Percentiles rank a stretch among this genome's conserved stretches.
These are phyloP conservation scores for Pao palembangensis DNA, from an alignment of 2,113 vertebrate genomes.

Conservation along the genomic window DNA sequence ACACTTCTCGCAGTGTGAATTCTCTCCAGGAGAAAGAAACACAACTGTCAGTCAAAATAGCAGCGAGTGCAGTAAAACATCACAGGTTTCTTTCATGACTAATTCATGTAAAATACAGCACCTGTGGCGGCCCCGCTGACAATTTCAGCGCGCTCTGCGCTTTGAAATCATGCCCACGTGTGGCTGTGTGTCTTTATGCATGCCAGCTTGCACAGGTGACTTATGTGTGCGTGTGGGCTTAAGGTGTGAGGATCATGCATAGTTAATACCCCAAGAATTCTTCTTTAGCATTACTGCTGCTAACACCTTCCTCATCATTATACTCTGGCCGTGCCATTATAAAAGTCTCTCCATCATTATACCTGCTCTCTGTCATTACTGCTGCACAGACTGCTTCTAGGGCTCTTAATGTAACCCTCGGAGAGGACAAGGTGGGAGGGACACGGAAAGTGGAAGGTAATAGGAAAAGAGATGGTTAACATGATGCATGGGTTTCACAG, in stretches of 20 bases:
- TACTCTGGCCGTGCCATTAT: conserved; percentile 47
- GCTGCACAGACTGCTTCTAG: conserved; percentile 45
- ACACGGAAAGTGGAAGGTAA: conserved; percentile 5
- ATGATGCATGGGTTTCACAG: no score
- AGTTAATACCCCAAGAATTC: conserved; percentile 61
- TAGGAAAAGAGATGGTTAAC: not conserved
- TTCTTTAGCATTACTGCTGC: conserved; percentile 56
- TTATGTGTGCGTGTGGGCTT: conserved; percentile 19
- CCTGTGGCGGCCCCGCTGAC: conserved; percentile 65
- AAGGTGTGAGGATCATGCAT: conserved; percentile 62
- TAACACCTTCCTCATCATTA: conserved; percentile 58
- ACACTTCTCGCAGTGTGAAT: conserved; percentile 56
- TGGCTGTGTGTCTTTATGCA: conserved; percentile 24
- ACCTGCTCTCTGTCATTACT: conserved; percentile 42
- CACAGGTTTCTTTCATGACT: conserved; percentile 70
- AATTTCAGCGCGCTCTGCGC: conserved; percentile 46
- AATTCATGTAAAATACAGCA: conserved; percentile 69
- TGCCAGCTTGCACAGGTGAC: conserved; percentile 7
- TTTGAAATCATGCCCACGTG: conserved; percentile 47
- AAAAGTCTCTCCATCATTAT: conserved; percentile 57
- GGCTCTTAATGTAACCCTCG: not conserved
- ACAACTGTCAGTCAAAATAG: conserved; percentile 64
- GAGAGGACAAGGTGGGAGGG: conserved; percentile 3
- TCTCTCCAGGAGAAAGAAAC: conserved; percentile 58
- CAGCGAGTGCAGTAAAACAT: conserved; percentile 61